These are phyloP conservation scores for Drosophila nr. perissopoda DNA, from an alignment of 2,888 invertebrate species.

Conservation along the genomic window DNA sequence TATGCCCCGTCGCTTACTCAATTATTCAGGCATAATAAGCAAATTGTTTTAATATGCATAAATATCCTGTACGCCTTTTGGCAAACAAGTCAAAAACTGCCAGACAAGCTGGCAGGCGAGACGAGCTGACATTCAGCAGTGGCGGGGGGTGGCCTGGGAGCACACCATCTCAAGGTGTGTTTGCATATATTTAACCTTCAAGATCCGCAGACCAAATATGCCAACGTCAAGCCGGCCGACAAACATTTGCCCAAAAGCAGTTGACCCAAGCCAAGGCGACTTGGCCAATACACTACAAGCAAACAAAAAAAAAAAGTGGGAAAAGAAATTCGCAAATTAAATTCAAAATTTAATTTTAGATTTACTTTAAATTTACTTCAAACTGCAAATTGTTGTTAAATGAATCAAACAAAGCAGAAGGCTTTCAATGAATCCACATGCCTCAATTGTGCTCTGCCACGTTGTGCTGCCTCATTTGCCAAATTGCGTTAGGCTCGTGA, in stretches of 20 bases:
- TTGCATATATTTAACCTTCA: slow-evolving; percentile 79
- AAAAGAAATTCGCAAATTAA: background rate
- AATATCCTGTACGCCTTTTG: slow-evolving; percentile 81
- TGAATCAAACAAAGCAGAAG: background rate
- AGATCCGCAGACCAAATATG: slow-evolving; percentile 74
- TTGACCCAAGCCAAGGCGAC: slow-evolving; percentile 6
- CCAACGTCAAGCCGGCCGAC: slow-evolving; percentile 55
- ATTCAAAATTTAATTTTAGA: background rate
- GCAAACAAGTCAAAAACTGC: slow-evolving; percentile 77
- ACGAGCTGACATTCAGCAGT: slow-evolving; percentile 2
- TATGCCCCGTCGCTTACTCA: slow-evolving; percentile 54
- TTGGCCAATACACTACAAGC: slow-evolving; percentile 46
- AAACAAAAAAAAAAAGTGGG: background rate
- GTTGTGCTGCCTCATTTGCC: slow-evolving; percentile 59
- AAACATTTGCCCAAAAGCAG: slow-evolving; percentile 48
- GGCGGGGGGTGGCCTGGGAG: background rate
- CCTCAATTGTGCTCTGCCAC: slow-evolving; percentile 1
- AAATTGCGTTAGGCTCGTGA: slow-evolving; percentile 52
- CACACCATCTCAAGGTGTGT: slow-evolving; percentile 68
- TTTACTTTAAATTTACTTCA: background rate
- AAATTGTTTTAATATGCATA: slow-evolving; percentile 81
- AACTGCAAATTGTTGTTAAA: background rate
- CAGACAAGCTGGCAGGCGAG: slow-evolving; percentile 56
- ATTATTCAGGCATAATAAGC: slow-evolving; percentile 81
- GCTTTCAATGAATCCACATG: background rate